These are phyloP conservation scores for Ochropleura plecta DNA, from an alignment of 2,888 invertebrate species.

Conservation along the genomic window DNA sequence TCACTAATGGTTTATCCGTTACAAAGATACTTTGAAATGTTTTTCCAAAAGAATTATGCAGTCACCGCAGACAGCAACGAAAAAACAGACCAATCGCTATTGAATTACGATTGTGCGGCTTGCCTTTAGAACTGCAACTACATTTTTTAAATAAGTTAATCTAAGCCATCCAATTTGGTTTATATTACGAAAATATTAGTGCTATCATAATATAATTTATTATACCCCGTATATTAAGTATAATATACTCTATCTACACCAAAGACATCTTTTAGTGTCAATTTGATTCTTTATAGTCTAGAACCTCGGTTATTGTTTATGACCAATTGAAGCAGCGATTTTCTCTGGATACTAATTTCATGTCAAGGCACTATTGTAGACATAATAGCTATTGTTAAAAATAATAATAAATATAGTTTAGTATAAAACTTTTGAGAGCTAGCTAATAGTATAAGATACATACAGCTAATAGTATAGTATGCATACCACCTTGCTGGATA, in stretches of 20 bases:
- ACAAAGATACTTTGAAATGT: slow-evolving; percentile 3
- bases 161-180: not conserved
- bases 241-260: not conserved
- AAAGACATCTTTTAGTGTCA: not conserved
- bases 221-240: not conserved
- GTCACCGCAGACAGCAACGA: not conserved
- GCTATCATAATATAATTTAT: not conserved
- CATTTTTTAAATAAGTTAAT: not conserved
- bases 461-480: too few species aligned
- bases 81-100: not conserved
- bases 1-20: slow-evolving; percentile 14
- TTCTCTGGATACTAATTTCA: slow-evolving; percentile 60
- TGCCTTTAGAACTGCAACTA: not conserved
- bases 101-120: not conserved
- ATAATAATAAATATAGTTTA: slow-evolving; percentile 8
- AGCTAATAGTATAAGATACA: too few species aligned
- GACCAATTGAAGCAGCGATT: slow-evolving; percentile 31
- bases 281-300: not conserved
- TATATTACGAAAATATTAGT: not conserved
- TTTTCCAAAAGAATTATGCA: slow-evolving; percentile 14
- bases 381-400: slow-evolving; percentile 39
- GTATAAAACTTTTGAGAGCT: not conserved
- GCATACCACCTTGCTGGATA: not conserved
- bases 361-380: slow-evolving; percentile 64
- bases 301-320: slow-evolving; percentile 3